Conservation (phyloP, 2,888 invertebrate genomes). For the Pristionchus arcanus region DNA sequence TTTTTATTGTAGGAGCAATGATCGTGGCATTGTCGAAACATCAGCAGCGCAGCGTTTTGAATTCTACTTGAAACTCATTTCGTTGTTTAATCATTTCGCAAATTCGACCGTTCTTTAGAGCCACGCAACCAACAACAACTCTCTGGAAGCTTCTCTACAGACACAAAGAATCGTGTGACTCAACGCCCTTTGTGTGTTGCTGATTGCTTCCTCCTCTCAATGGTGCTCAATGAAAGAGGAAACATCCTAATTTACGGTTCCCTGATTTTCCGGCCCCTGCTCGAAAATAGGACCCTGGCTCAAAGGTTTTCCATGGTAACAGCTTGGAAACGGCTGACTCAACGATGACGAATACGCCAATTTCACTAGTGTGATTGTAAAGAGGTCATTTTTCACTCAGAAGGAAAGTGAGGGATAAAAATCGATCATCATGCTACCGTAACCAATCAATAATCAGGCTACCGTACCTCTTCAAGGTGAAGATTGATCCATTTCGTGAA, state of each 20-base stretch:
- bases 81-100: conserved; percentile 18
- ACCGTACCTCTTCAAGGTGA: conserved; percentile 75
- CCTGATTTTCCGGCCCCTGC: neutral
- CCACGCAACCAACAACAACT: neutral
- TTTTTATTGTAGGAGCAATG: too few relatives aligned
- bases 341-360: neutral
- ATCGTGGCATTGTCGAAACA: too few relatives aligned
- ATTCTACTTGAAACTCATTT: neutral
- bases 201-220: neutral
- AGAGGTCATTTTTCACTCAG: neutral
- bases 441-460: neutral
- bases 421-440: neutral
- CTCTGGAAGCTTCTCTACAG: conserved; percentile 1
- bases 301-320: neutral
- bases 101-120: neutral
- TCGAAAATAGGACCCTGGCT: neutral
- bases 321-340: neutral
- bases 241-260: neutral
- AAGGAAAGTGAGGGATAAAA: neutral
- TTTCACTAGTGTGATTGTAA: neutral
- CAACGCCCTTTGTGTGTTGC: neutral
- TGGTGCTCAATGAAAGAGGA: neutral
- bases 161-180: neutral
- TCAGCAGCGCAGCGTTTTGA: too few relatives aligned
- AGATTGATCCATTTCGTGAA: conserved; percentile 79